A percentile compares a stretch with the other conserved stretches of the same genome.
Conservation (phyloP, 2,113 vertebrate genomes). For the Miniopterus natalensis region DNA sequence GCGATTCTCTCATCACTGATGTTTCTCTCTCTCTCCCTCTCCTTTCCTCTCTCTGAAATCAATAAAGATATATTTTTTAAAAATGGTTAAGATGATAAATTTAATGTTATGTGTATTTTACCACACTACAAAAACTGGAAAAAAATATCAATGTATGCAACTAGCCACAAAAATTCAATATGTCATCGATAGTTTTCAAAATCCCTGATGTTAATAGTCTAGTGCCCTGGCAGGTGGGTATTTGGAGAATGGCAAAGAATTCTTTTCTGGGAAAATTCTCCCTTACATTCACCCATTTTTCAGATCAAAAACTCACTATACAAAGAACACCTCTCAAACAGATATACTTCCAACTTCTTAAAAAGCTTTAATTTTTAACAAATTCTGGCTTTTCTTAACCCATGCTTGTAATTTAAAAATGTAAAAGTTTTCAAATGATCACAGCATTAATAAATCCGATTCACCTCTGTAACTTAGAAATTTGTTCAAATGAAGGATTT, state of each 20-base stretch:
- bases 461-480: not conserved
- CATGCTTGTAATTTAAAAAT: slow-evolving; percentile 1
- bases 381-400: not conserved
- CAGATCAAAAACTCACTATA: not conserved
- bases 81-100: not conserved
- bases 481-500: slow-evolving; percentile 3
- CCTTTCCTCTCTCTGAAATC: too few species aligned
- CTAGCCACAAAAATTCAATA: not conserved
- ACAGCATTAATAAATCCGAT: slow-evolving; percentile 18
- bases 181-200: not conserved
- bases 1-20: too few species aligned
- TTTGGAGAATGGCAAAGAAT: not conserved
- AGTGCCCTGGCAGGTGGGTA: not conserved
- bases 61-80: too few species aligned
- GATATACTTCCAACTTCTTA: not conserved
- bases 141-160: not conserved
- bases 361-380: slow-evolving; percentile 19
- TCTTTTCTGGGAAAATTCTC: slow-evolving; percentile 10
- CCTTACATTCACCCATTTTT: not conserved
- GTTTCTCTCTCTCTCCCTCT: too few species aligned
- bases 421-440: not conserved
- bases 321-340: slow-evolving; percentile 18
- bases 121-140: not conserved
- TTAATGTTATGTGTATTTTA: not conserved
- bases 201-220: not conserved